Evolutionary conservation across 2,888 invertebrate genomes (phyloP).

Genomic region (Bugula neritina): DNA sequence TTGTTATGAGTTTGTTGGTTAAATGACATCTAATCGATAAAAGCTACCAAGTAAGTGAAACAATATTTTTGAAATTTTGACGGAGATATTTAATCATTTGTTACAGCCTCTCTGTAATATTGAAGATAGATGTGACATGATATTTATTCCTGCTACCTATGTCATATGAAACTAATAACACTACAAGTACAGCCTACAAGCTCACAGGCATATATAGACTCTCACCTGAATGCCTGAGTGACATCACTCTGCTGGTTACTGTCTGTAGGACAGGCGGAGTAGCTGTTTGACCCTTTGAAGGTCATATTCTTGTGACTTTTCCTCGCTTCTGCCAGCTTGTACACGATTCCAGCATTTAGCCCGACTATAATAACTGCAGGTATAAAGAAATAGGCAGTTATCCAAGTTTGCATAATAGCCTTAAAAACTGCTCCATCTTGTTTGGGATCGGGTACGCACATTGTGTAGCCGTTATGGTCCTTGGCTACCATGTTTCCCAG

Average conservation of each 20-base stretch:
- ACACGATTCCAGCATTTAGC: neutral
- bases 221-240: neutral
- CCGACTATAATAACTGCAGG: neutral
- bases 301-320: neutral
- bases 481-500: neutral
- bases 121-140: no score
- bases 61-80: no score
- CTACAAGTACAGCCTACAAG: no score
- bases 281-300: neutral
- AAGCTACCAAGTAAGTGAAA: no score
- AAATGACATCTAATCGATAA: no score
- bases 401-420: neutral
- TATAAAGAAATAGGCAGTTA: neutral
- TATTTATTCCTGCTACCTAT: no score
- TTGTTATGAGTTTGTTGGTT: no score
- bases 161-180: no score
- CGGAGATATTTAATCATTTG: no score
- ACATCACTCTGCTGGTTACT: neutral
- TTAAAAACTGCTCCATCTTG: neutral
- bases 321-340: neutral
- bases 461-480: neutral
- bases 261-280: neutral
- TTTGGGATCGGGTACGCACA: neutral
- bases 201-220: no score
- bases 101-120: no score